Evolutionary conservation across 1,140 invertebrate genomes (phyloP).

Genomic region (Calliphora vicina): DNA sequence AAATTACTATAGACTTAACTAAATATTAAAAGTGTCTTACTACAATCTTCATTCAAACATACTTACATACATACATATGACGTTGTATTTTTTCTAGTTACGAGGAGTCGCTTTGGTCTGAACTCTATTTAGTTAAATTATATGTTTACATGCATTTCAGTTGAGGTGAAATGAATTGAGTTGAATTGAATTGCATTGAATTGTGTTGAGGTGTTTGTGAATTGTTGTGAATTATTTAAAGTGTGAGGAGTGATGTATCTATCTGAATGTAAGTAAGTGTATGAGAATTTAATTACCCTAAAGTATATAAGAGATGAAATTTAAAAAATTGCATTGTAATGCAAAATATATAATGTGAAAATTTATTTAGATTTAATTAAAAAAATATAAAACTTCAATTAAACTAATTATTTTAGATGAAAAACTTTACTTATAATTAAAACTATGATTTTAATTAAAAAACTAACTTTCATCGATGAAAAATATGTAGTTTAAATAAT

Average conservation of each 20-base stretch:
- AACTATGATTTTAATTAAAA: too few species aligned
- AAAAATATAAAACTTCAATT: too few species aligned
- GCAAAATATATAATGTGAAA: conserved; percentile 1
- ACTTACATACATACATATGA: too few species aligned
- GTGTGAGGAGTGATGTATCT: not conserved
- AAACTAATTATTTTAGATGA: too few species aligned
- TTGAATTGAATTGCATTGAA: not conserved
- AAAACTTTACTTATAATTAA: too few species aligned
- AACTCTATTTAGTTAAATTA: not conserved
- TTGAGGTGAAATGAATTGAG: not conserved
- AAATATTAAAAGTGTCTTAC: too few species aligned
- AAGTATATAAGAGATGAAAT: not conserved
- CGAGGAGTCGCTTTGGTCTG: too few species aligned
- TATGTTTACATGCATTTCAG: not conserved
- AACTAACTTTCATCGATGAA: too few species aligned
- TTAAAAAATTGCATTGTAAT: not conserved
- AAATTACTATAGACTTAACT: too few species aligned
- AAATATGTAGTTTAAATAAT: too few species aligned
- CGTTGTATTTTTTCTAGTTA: too few species aligned
- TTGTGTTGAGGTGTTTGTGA: not conserved
- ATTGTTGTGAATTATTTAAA: not conserved
- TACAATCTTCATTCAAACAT: too few species aligned
- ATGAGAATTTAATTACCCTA: not conserved
- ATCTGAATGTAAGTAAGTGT: not conserved
- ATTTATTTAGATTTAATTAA: not conserved